Evolutionary conservation across 1,140 invertebrate genomes (phyloP), one percentile per base, ranked within the genome.

Genomic region (Pachypeltis micranthus): DNA sequence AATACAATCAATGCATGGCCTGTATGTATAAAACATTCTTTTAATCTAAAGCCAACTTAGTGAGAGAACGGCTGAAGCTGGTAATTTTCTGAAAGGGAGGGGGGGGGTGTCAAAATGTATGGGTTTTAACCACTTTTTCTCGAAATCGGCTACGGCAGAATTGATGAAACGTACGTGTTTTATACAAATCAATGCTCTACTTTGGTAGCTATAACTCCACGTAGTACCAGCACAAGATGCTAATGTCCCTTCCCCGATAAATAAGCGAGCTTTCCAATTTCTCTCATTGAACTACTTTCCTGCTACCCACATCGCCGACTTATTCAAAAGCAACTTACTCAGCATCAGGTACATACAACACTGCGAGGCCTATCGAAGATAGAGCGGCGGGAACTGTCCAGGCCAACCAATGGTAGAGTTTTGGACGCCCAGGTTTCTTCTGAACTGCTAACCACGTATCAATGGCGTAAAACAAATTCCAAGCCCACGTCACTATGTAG

Each of bases 381-480:
- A 86, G 76, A 59, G 83, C 68, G 2, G 82, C 83, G 10, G 88
- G 86, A 31, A 85, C 70, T 23, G 81, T 77, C 88, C 88, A 91
- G 2, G 84, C 81, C 39, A 83, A 69, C 0, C 76, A 69, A 71
- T 90, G 87, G 68, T 90, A 90, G 44, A 79, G 74, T 21, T 70
- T 69, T 25, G 77, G 75, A 66, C 78, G 72, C 31, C 81, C 79
- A 24, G 80, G 74, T 70, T 79, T 74, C 61, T 87, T 83, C 55
- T 78, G 77, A 27, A 89, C 73, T 24, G 86, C 74, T 25, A 83
- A 73, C 72, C 82, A 82, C 72, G 87, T 88, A 68, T 91, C 88
- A 44, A 90, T 77, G 1, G 88, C 87, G 73, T 91, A 91, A 69
- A 83, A 86, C 19, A 91, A 75, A 2, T 87, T 91, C 88, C 88